These are phyloP conservation scores for Nothobranchius kuhntae DNA, from an alignment of 2,113 vertebrate genomes.

Conservation along the genomic window DNA sequence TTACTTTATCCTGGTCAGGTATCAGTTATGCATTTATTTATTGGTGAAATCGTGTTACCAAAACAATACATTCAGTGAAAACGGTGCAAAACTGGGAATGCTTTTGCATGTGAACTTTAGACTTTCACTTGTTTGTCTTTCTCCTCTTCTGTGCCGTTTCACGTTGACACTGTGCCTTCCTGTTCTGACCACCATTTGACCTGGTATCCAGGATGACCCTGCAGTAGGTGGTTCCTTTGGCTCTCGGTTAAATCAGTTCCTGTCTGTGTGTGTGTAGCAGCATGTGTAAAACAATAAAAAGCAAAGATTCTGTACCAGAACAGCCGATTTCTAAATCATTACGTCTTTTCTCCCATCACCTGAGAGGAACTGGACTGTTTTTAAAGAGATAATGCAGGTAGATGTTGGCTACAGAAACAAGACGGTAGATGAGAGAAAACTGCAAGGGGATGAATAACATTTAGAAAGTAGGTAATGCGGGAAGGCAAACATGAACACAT, in stretches of 20 bases:
- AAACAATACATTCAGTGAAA: constrained; percentile 40
- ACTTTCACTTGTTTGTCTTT: constrained; percentile 43
- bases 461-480: neutral
- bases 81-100: constrained; percentile 38
- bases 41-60: constrained; percentile 24
- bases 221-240: constrained; percentile 62
- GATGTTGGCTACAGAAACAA: neutral
- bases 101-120: constrained; percentile 67
- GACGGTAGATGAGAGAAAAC: neutral
- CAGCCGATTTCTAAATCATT: neutral
- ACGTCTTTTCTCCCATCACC: neutral
- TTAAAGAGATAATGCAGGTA: no score
- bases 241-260: constrained; percentile 59
- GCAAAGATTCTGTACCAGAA: constrained; percentile 49
- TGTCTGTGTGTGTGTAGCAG: constrained; percentile 65
- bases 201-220: constrained; percentile 79
- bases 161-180: constrained; percentile 77
- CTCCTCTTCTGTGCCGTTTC: constrained; percentile 68
- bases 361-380: neutral
- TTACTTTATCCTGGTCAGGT: constrained; percentile 46
- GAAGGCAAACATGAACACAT: neutral
- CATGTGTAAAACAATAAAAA: constrained; percentile 78
- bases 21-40: constrained; percentile 53
- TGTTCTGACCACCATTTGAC: constrained; percentile 70
- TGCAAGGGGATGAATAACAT: neutral